A percentile compares a stretch with the other conserved stretches of the same genome.
These are phyloP conservation scores for Drosophila pseudotalamancana DNA, from an alignment of 2,888 invertebrate species.

Conservation along the genomic window DNA sequence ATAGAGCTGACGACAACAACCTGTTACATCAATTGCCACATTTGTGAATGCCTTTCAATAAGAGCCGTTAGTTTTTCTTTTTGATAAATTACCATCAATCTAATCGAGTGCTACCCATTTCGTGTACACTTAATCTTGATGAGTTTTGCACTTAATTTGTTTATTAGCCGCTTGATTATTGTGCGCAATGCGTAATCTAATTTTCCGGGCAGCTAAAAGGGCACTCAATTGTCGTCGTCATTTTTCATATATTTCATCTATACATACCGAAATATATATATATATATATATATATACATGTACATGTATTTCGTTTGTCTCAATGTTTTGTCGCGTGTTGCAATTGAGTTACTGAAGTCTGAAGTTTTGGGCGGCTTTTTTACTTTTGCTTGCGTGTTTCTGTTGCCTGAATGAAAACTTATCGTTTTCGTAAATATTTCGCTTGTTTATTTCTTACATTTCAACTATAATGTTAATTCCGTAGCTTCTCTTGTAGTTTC, in stretches of 20 bases:
- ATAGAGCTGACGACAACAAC: neutral
- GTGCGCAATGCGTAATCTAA: conserved; percentile 16
- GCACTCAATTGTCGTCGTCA: conserved; percentile 49
- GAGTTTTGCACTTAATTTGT: conserved; percentile 28
- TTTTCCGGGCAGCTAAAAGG: conserved; percentile 45
- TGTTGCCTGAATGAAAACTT: conserved; percentile 30
- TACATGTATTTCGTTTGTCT: conserved; percentile 19
- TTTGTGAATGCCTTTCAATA: neutral
- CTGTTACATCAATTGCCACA: neutral
- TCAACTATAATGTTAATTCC: conserved; percentile 41
- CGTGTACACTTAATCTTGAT: conserved; percentile 33
- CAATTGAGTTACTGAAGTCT: conserved; percentile 32
- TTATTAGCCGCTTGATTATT: conserved; percentile 41
- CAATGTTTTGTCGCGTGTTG: conserved; percentile 46
- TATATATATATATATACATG: conserved; percentile 12
- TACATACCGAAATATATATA: neutral
- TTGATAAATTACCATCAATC: neutral
- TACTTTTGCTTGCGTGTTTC: conserved; percentile 37
- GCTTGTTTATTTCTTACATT: conserved; percentile 55
- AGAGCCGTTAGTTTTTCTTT: neutral
- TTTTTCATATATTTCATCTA: conserved; percentile 20
- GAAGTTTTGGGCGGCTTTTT: conserved; percentile 1
- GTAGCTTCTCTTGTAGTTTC: neutral
- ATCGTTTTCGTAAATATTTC: conserved; percentile 58
- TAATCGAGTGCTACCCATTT: conserved; percentile 13